Evolutionary conservation across 1,140 invertebrate genomes (phyloP).

Genomic region (Aphelinus atriplicis): DNA sequence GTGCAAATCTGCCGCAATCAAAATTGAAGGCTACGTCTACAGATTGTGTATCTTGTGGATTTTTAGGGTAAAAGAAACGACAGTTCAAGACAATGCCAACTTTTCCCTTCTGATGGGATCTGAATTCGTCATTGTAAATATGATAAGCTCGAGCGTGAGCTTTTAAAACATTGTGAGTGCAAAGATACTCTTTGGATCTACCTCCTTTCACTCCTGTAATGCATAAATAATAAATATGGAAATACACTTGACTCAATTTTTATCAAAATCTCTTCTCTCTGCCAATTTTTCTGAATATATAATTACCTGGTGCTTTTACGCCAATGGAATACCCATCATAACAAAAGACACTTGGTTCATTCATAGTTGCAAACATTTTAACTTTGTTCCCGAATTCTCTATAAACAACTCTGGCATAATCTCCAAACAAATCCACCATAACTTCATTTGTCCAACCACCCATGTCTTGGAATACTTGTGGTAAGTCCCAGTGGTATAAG

Average conservation of each 20-base stretch:
- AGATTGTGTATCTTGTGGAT: constrained; percentile 35
- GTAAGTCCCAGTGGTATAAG: constrained; percentile 69
- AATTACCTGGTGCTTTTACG: constrained; percentile 48
- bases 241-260: too few species aligned
- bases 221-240: too few species aligned
- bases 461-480: constrained; percentile 66
- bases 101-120: constrained; percentile 67
- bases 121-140: constrained; percentile 73
- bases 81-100: constrained; percentile 43
- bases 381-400: constrained; percentile 61
- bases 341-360: constrained; percentile 65
- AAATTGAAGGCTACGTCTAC: constrained; percentile 53
- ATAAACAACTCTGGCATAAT: constrained; percentile 67
- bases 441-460: constrained; percentile 72
- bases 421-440: constrained; percentile 68
- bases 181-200: constrained; percentile 48
- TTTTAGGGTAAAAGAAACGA: constrained; percentile 36
- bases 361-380: constrained; percentile 64
- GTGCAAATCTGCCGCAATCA: constrained; percentile 70
- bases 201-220: neutral
- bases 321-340: constrained; percentile 47
- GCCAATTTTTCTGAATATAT: neutral
- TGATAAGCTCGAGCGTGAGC: constrained; percentile 55
- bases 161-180: constrained; percentile 53
- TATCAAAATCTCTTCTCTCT: constrained; percentile 37